Conservation (phyloP, 2,888 invertebrate species). For the Leptogaster cylindrica region DNA sequence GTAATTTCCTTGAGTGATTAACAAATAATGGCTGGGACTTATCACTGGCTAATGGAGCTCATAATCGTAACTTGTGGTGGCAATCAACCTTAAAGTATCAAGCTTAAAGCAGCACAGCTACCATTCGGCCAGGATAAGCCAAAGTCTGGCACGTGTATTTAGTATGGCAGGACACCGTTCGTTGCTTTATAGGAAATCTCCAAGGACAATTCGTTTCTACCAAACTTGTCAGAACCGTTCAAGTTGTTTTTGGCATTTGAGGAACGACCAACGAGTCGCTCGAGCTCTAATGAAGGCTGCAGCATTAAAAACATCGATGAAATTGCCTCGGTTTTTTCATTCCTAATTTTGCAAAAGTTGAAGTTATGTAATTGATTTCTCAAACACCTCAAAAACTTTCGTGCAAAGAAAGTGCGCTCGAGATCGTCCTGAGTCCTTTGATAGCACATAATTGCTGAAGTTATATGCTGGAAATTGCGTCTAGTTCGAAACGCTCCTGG, state of each 20-base stretch:
- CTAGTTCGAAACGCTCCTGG: background rate
- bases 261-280: slow-evolving; percentile 25
- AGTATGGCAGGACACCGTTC: background rate
- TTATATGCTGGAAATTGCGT: background rate
- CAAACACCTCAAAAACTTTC: slow-evolving; percentile 8
- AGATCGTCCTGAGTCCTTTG: background rate
- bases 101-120: background rate
- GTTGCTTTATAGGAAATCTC: background rate
- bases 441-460: slow-evolving; percentile 16
- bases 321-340: slow-evolving; percentile 10
- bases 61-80: slow-evolving; percentile 43
- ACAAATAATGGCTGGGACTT: slow-evolving; percentile 45
- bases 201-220: background rate
- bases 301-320: too few relatives aligned
- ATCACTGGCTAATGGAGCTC: slow-evolving; percentile 45
- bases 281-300: too few relatives aligned
- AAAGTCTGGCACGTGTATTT: background rate
- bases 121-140: background rate
- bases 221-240: slow-evolving; percentile 17
- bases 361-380: slow-evolving; percentile 30
- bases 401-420: background rate
- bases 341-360: slow-evolving; percentile 24
- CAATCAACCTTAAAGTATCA: slow-evolving; percentile 30
- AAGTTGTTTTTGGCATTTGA: slow-evolving; percentile 31
- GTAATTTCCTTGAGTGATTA: slow-evolving; percentile 46